Evolutionary conservation across 1,140 invertebrate genomes (phyloP).

Genomic region (Sesamia nonagrioides): DNA sequence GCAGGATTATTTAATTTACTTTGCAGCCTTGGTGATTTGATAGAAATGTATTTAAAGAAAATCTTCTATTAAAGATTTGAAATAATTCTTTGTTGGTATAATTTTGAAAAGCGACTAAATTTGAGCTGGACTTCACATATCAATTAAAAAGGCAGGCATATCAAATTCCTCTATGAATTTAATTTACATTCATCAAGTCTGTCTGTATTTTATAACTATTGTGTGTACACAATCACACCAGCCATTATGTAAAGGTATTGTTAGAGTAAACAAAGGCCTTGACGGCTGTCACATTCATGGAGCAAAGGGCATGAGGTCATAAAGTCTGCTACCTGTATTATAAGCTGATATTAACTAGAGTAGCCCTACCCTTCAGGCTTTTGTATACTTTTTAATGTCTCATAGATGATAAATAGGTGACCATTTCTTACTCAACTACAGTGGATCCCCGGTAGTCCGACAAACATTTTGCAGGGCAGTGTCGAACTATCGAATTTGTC

Average conservation of each 20-base stretch:
- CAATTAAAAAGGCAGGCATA: not conserved
- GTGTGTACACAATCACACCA: conserved; percentile 11
- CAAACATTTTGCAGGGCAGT: too few species aligned
- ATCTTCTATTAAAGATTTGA: too few species aligned
- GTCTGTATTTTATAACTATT: not conserved
- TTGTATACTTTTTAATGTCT: not conserved
- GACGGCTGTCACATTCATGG: conserved; percentile 11
- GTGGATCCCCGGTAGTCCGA: too few species aligned
- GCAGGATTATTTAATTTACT: too few species aligned
- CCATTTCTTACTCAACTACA: too few species aligned
- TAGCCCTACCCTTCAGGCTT: not conserved
- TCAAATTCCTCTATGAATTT: not conserved
- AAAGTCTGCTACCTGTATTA: not conserved
- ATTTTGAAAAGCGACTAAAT: too few species aligned
- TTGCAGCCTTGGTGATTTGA: too few species aligned
- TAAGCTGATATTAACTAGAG: not conserved
- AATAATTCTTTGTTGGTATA: too few species aligned
- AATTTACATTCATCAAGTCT: not conserved
- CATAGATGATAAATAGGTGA: too few species aligned
- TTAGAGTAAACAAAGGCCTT: conserved; percentile 37
- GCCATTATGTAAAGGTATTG: conserved; percentile 28
- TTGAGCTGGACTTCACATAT: not conserved
- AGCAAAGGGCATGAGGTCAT: conserved; percentile 24
- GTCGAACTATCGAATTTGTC: too few species aligned
- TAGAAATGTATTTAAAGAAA: too few species aligned